phyloP scores from a whole-genome alignment of 2,797 vertebrate genomes.

The Pteropus rufus region DNA sequence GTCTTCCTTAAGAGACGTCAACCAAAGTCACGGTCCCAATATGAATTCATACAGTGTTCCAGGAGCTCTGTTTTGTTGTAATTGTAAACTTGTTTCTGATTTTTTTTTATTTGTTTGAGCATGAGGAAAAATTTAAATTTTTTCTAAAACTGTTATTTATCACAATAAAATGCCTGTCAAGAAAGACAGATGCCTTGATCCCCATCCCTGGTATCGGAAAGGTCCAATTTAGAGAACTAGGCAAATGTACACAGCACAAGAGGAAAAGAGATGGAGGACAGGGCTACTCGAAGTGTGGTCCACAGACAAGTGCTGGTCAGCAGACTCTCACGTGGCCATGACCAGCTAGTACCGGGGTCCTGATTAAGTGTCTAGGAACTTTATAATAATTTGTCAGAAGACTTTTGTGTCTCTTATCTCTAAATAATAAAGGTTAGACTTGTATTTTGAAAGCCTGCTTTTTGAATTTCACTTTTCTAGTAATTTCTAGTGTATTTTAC shows the following conservation, averaged over 20 bases:
- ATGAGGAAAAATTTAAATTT: not conserved
- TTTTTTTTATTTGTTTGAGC: not conserved
- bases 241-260: not conserved
- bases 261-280: not conserved
- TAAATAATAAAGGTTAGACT: not conserved
- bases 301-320: rapidly evolving
- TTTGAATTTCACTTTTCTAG: not conserved
- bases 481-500: not conserved
- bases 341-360: rapidly evolving
- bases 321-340: rapidly evolving
- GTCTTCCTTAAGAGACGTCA: not conserved
- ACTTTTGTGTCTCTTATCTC: not conserved
- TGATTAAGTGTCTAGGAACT: not conserved
- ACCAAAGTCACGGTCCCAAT: not conserved
- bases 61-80: not conserved
- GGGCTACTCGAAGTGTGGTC: no score
- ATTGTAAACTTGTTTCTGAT: not conserved
- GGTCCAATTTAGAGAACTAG: not conserved
- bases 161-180: not conserved
- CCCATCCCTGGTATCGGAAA: not conserved
- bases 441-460: not conserved
- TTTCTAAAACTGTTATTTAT: not conserved
- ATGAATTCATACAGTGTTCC: not conserved
- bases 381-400: not conserved
- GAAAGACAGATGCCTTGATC: not conserved